Evolutionary conservation across 2,113 vertebrate species (phyloP).

Genomic region (Dromiciops gliroides): DNA sequence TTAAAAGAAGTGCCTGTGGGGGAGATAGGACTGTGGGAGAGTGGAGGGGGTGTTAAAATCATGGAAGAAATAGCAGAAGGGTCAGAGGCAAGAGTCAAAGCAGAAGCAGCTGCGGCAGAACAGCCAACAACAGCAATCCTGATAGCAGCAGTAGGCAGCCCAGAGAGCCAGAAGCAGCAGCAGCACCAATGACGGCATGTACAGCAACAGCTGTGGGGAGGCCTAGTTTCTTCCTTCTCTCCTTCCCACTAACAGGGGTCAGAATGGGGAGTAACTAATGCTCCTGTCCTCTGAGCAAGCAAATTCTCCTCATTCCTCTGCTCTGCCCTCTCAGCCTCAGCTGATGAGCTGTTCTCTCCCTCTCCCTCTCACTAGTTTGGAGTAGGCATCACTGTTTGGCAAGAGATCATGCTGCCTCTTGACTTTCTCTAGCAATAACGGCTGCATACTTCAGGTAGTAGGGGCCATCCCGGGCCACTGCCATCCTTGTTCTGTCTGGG

Average conservation of each 20-base stretch:
- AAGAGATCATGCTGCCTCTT: neutral
- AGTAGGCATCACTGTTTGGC: constrained; percentile 4
- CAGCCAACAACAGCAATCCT: neutral
- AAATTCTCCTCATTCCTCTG: constrained; percentile 68
- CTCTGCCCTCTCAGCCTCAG: constrained; percentile 22
- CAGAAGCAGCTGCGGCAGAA: constrained; percentile 34
- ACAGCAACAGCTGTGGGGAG: constrained; percentile 51
- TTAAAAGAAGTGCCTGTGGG: constrained; percentile 23
- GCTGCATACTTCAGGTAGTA: neutral
- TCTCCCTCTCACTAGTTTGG: neutral
- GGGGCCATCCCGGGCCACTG: neutral
- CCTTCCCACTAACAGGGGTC: constrained; percentile 25
- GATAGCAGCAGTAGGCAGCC: neutral
- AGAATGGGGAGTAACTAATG: constrained; percentile 37
- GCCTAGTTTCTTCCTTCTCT: constrained; percentile 36
- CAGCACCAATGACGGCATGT: constrained; percentile 34
- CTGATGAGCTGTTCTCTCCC: constrained; percentile 59
- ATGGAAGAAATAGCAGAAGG: constrained; percentile 34
- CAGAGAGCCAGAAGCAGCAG: neutral
- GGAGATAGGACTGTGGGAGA: neutral
- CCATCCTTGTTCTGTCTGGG: rapidly evolving
- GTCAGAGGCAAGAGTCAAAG: neutral
- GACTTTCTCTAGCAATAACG: neutral
- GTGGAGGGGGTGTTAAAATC: constrained; percentile 46
- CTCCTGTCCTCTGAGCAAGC: constrained; percentile 70